Conservation (phyloP, 2,888 invertebrate species). For the Cephus runcator region DNA sequence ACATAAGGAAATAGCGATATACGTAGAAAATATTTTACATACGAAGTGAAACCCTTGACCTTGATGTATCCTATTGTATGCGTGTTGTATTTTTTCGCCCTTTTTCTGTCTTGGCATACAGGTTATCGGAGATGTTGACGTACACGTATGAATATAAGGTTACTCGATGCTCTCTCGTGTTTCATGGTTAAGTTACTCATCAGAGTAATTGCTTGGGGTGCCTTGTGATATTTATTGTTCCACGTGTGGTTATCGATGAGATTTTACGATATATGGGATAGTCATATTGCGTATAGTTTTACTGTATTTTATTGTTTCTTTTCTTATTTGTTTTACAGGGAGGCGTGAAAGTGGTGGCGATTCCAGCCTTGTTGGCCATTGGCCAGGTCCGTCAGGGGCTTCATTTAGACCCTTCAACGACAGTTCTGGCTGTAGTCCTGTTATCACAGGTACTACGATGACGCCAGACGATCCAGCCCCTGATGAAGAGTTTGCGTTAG, state of each 20-base stretch:
- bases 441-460: conserved; percentile 48
- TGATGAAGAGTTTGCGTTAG: conserved; percentile 52
- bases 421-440: conserved; percentile 31
- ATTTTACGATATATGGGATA: not conserved
- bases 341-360: conserved; percentile 47
- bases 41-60: not conserved
- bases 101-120: not conserved
- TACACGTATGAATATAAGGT: not conserved
- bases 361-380: conserved; percentile 37
- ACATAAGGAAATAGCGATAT: not conserved
- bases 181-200: not conserved
- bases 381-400: conserved; percentile 30
- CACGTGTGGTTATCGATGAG: not conserved
- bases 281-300: not conserved
- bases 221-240: not conserved
- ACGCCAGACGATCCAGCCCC: conserved; percentile 48
- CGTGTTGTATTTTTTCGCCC: not conserved
- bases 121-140: not conserved
- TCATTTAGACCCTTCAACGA: conserved; percentile 33
- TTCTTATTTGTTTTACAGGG: conserved; percentile 33
- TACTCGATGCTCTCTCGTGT: not conserved
- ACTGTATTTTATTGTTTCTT: not conserved
- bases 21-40: not conserved
- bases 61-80: not conserved
- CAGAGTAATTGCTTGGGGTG: not conserved